Evolutionary conservation across 2,113 vertebrate species (phyloP).

Genomic region (Sturnira hondurensis): DNA sequence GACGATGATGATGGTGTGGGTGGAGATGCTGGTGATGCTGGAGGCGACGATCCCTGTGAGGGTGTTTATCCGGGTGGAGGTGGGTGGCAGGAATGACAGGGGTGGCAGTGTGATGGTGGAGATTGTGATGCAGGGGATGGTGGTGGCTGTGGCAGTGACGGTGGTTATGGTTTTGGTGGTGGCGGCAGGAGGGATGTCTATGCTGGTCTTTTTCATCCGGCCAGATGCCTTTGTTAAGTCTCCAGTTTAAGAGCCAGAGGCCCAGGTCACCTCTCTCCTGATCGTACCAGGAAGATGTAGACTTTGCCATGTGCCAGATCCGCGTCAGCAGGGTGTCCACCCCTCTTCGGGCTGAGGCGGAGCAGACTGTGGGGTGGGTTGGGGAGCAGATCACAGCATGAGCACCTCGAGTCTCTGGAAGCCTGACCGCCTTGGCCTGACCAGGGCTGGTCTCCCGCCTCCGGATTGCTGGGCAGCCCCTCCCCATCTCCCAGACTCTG

Average conservation of each 20-base stretch:
- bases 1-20: too few relatives aligned
- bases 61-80: fast-evolving
- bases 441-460: fast-evolving
- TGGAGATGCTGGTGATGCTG: neutral
- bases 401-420: neutral
- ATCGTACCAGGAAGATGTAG: neutral
- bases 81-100: neutral
- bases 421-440: neutral
- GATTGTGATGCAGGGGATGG: fast-evolving
- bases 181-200: fast-evolving
- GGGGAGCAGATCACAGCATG: too few relatives aligned
- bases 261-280: neutral
- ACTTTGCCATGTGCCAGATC: neutral
- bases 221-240: neutral
- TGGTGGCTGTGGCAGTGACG: fast-evolving
- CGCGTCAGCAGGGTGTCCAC: neutral
- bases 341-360: neutral
- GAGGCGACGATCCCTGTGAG: fast-evolving
- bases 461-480: neutral
- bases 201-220: too few relatives aligned
- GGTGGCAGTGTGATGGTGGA: neutral
- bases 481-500: neutral
- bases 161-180: too few relatives aligned
- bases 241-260: neutral
- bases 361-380: fast-evolving